phyloP scores from a whole-genome alignment of 2,797 vertebrate species.

The Chromis chromis region DNA sequence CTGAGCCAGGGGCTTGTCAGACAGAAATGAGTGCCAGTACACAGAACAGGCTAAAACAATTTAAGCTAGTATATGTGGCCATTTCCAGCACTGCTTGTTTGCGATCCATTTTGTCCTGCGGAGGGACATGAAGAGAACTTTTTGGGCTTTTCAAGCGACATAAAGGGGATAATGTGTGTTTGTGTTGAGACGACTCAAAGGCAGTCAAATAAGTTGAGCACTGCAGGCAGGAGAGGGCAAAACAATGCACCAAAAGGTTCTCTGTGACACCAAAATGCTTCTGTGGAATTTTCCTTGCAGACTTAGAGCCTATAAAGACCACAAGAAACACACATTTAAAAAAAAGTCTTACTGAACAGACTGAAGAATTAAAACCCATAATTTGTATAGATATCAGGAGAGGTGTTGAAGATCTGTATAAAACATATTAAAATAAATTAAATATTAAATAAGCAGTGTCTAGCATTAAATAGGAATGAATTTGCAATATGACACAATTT shows the following conservation, averaged over 20 bases:
- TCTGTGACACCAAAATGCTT: constrained; percentile 2
- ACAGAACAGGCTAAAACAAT: constrained; percentile 17
- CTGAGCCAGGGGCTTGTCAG: constrained; percentile 34
- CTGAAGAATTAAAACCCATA: too few species aligned
- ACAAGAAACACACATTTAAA: background rate
- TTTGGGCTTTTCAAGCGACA: constrained; percentile 2
- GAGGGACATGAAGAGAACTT: constrained; percentile 24
- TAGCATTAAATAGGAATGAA: background rate
- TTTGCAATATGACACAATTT: background rate
- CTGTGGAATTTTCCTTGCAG: background rate
- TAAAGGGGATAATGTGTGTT: constrained; percentile 25
- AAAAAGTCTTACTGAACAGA: too few species aligned
- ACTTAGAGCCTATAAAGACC: background rate
- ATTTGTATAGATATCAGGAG: too few species aligned
- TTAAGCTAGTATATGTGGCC: constrained; percentile 9
- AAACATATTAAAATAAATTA: too few species aligned
- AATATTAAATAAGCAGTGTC: too few species aligned
- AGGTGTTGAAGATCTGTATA: too few species aligned
- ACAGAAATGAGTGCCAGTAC: constrained; percentile 28
- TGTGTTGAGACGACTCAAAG: constrained; percentile 18
- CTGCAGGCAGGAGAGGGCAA: constrained; percentile 20
- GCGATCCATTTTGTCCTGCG: constrained; percentile 14
- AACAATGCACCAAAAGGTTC: constrained; percentile 12
- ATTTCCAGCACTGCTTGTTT: constrained; percentile 17
- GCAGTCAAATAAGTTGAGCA: background rate